Base-by-base conservation (phyloP, 2,797 vertebrate genomes). In the Anableps anableps region DNA sequence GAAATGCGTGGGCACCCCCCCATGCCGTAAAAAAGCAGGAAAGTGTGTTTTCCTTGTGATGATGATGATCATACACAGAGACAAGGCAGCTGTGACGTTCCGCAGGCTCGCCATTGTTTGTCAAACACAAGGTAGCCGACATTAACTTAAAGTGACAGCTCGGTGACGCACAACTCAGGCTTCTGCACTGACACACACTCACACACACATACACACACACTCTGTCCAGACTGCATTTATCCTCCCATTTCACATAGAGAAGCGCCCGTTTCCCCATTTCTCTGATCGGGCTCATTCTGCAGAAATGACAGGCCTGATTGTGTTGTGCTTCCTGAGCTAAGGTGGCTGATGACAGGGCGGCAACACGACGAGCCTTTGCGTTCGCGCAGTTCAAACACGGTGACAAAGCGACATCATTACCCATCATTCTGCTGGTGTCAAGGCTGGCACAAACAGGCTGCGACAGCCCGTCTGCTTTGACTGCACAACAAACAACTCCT, bases 121-220 rank as follows among this genome's bases (percentile, higher is more conserved):
- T 92, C 92, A 89, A 88, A 88, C 75, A 86, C 79, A 78, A 88
- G 76, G 73, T 77, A 66, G 76, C 77, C 2, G 80, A 83, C 83
- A 51, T 80, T 82, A 94, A 95, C 80, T 78, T 80, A 38, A 85
- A 91, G 85, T 89, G 94, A 93, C 91, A 93, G 84, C 72, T 76
- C 48, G 58, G 80, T 74, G 80, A 88, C 36, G 79, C 86, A 76
- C 58, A 79, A 77, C 84, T 1, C 53, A 64, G 76, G 72, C 79
- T 66, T 31, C 36, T 5, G 70, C 51, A 62, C 19, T 66, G 50
- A 86, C 78, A 89, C 77, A 86, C 78, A 80, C 76, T 48, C 74
- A 74, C 72, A 76, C 64, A 71, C 68, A 72, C 36, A n/a, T 38
- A 23, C 68, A 85, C 77, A 80, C 75, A 50, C 72, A 71, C 23